These are phyloP conservation scores for Drosophila murphyi DNA, from an alignment of 1,140 invertebrate species.

Conservation along the genomic window DNA sequence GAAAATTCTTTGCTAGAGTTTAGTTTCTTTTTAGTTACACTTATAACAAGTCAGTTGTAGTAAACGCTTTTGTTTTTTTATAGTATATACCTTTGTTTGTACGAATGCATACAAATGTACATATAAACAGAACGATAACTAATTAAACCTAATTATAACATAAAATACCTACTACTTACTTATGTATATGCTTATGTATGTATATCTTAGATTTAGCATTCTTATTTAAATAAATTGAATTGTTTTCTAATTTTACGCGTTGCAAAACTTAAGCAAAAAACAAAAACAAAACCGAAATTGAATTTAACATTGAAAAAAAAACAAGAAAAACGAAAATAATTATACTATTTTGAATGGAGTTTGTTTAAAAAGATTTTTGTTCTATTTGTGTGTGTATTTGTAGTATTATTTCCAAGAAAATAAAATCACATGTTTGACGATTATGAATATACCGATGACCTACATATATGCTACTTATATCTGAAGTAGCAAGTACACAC, in stretches of 20 bases:
- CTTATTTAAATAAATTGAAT: slow-evolving; percentile 78
- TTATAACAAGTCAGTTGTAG: slow-evolving; percentile 73
- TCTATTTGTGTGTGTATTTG: slow-evolving; percentile 60
- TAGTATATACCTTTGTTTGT: slow-evolving; percentile 51
- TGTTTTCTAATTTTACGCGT: slow-evolving; percentile 81
- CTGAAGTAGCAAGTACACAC: slow-evolving; percentile 8
- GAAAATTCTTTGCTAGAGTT: slow-evolving; percentile 72
- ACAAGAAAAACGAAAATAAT: background rate
- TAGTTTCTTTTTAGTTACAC: slow-evolving; percentile 67
- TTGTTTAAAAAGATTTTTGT: slow-evolving; percentile 45
- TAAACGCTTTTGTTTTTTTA: slow-evolving; percentile 58
- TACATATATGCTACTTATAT: slow-evolving; percentile 4
- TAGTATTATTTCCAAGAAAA: slow-evolving; percentile 79
- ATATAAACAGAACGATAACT: slow-evolving; percentile 61
- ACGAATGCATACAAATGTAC: slow-evolving; percentile 65
- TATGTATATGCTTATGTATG: slow-evolving; percentile 54
- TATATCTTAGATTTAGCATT: slow-evolving; percentile 55
- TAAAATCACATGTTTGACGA: slow-evolving; percentile 53
- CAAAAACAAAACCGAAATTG: slow-evolving; percentile 35
- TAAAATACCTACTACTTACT: slow-evolving; percentile 25
- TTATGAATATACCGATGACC: slow-evolving; percentile 25
- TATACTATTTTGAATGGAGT: slow-evolving; percentile 47
- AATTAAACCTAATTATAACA: slow-evolving; percentile 40
- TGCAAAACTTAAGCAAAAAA: slow-evolving; percentile 65
- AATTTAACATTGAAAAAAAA: slow-evolving; percentile 37